phyloP scores from a whole-genome alignment of 2,888 invertebrate species.

The Metellina segmentata region DNA sequence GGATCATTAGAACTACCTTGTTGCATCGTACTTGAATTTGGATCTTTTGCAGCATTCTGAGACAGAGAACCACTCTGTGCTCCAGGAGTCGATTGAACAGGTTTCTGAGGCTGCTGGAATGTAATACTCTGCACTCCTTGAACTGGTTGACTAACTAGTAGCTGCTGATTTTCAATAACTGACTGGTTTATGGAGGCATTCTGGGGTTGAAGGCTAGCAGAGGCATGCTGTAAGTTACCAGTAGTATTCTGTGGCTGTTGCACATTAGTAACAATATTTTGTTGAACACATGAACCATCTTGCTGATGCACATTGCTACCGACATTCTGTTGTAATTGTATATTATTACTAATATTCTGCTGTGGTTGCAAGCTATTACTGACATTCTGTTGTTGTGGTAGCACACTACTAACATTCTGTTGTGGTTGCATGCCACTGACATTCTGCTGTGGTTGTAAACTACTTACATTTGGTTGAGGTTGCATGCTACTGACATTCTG shows the following conservation, averaged over 20 bases:
- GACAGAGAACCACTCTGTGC: slow-evolving; percentile 40
- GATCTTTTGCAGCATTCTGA: slow-evolving; percentile 40
- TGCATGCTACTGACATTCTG: not conserved
- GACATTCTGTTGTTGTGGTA: not conserved
- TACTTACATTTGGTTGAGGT: not conserved
- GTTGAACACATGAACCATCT: not conserved
- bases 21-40: not conserved
- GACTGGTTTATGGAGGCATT: not conserved
- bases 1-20: slow-evolving; percentile 31
- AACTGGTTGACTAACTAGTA: slow-evolving; percentile 26
- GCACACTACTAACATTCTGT: not conserved
- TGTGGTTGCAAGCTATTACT: slow-evolving; percentile 12
- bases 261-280: not conserved
- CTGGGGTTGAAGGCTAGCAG: not conserved
- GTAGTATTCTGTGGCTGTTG: slow-evolving; percentile 18
- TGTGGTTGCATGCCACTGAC: slow-evolving; percentile 4
- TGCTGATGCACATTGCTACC: not conserved
- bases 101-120: slow-evolving; percentile 8
- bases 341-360: not conserved
- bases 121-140: slow-evolving; percentile 21
- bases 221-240: not conserved
- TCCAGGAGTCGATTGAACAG: slow-evolving; percentile 22
- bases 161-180: slow-evolving; percentile 30
- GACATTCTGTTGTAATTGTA: slow-evolving; percentile 9
- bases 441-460: not conserved